phyloP scores from a whole-genome alignment of 2,888 invertebrate species.

The Bombylius major region DNA sequence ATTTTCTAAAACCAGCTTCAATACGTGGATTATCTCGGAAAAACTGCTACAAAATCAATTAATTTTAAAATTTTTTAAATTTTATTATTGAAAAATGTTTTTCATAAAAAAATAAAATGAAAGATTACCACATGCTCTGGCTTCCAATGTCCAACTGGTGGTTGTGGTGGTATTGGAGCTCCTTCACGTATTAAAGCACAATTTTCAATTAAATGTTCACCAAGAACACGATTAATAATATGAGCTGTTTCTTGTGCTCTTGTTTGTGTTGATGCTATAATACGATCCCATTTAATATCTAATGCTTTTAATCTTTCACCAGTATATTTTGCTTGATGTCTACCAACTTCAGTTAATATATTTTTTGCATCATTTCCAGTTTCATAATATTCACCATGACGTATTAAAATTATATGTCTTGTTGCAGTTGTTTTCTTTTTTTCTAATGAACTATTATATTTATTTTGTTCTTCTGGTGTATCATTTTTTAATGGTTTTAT shows the following conservation, averaged over 20 bases:
- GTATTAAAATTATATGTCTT: constrained; percentile 76
- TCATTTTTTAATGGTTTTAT: constrained; percentile 45
- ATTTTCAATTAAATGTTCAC: constrained; percentile 44
- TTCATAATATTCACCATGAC: constrained; percentile 90
- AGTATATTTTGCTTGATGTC: constrained; percentile 70
- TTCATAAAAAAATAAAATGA: not conserved
- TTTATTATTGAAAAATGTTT: not conserved
- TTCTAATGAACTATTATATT: constrained; percentile 52
- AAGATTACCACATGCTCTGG: constrained; percentile 57
- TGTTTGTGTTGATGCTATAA: constrained; percentile 85
- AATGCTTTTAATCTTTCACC: constrained; percentile 69
- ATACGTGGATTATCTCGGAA: constrained; percentile 86
- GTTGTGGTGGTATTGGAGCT: constrained; percentile 88
- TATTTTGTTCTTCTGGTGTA: constrained; percentile 49
- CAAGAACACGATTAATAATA: constrained; percentile 62
- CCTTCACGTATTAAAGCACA: constrained; percentile 81
- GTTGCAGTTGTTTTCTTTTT: constrained; percentile 41
- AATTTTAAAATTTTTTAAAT: not conserved
- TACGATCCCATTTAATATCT: constrained; percentile 61
- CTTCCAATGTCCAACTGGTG: constrained; percentile 76
- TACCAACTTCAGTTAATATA: constrained; percentile 68
- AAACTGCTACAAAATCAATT: constrained; percentile 56
- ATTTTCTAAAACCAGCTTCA: constrained; percentile 88
- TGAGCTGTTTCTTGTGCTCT: constrained; percentile 84
- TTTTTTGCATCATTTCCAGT: constrained; percentile 62